phyloP scores from a whole-genome alignment of 2,113 vertebrate species.

The Odocoileus hemionus region DNA sequence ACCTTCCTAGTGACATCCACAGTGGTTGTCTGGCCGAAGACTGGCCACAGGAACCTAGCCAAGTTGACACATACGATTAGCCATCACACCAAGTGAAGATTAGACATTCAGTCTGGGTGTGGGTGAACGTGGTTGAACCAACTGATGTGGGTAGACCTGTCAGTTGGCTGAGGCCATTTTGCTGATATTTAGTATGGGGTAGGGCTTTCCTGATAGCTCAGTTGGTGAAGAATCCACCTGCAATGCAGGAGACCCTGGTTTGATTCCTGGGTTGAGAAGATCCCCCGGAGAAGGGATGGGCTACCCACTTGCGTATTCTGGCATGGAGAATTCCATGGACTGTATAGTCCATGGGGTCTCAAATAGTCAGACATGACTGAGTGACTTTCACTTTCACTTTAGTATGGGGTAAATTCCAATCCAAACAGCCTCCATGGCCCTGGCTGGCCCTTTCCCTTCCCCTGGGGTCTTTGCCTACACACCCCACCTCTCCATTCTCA shows the following conservation, averaged over 20 bases:
- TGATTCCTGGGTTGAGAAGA: neutral
- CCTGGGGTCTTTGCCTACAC: neutral
- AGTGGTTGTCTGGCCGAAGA: neutral
- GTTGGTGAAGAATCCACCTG: neutral
- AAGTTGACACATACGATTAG: neutral
- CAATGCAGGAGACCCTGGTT: neutral
- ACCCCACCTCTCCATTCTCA: neutral
- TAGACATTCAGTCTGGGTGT: neutral
- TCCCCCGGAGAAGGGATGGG: neutral
- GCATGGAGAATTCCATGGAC: neutral
- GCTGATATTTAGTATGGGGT: neutral
- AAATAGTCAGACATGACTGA: neutral
- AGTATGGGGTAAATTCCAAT: neutral
- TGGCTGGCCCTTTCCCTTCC: neutral
- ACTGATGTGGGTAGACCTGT: neutral
- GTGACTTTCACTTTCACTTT: neutral
- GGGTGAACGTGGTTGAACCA: neutral
- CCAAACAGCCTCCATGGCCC: neutral
- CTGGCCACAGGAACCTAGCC: neutral
- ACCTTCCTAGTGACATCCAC: neutral
- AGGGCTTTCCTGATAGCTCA: neutral
- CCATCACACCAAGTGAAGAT: neutral
- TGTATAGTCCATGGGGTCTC: neutral
- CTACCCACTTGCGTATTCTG: neutral
- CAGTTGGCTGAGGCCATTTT: neutral